phyloP scores from a whole-genome alignment of 2,888 invertebrate species.

The Orthonychiurus folsomi region DNA sequence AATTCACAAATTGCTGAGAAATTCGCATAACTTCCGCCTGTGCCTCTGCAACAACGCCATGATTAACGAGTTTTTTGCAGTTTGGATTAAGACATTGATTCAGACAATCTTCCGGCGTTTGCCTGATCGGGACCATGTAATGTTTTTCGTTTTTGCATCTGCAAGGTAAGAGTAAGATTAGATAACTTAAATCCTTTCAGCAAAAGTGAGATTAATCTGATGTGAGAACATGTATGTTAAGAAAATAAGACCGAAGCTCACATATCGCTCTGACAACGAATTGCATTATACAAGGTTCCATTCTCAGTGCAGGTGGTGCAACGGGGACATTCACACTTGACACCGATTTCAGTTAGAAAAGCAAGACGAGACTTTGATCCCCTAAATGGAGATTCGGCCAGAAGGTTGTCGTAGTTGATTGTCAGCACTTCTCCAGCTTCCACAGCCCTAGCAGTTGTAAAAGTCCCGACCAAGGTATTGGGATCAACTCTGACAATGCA shows the following conservation, averaged over 20 bases:
- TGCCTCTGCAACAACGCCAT: not conserved
- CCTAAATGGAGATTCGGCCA: not conserved
- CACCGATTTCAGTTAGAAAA: not conserved
- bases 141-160: too few species aligned
- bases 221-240: too few species aligned
- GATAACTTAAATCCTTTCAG: too few species aligned
- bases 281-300: not conserved
- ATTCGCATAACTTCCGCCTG: not conserved
- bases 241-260: too few species aligned
- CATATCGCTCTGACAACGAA: too few species aligned
- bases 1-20: not conserved
- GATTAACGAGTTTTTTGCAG: not conserved
- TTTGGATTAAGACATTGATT: not conserved
- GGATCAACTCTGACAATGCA: not conserved
- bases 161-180: too few species aligned
- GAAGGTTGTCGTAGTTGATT: not conserved
- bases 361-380: not conserved
- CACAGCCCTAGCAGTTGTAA: not conserved
- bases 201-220: too few species aligned
- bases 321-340: not conserved
- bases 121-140: not conserved
- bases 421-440: not conserved
- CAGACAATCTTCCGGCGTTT: not conserved
- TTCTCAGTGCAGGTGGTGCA: not conserved
- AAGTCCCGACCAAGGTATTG: not conserved